phyloP scores from a whole-genome alignment of 1,140 invertebrate genomes.

The Marisa cornuarietis region DNA sequence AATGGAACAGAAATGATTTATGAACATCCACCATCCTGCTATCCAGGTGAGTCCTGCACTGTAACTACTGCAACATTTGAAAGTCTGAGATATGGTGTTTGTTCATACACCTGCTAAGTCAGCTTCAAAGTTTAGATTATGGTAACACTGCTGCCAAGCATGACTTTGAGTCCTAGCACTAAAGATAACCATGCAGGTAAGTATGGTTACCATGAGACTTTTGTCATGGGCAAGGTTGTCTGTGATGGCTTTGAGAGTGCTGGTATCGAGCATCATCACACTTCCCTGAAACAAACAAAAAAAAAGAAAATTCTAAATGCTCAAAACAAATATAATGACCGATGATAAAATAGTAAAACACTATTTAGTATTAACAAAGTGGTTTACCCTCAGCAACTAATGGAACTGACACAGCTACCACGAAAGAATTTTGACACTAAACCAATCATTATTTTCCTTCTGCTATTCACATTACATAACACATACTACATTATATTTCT shows the following conservation, averaged over 20 bases:
- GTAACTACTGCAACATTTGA: not conserved
- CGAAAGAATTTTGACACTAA: not conserved
- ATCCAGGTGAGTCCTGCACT: not conserved
- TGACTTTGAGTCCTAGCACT: too few species aligned
- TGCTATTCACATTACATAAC: too few species aligned
- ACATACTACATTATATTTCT: not conserved
- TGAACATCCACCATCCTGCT: too few species aligned
- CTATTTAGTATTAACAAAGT: not conserved
- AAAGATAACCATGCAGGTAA: not conserved
- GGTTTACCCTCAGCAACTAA: not conserved
- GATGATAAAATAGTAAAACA: not conserved
- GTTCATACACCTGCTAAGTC: not conserved
- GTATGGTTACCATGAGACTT: constrained; percentile 18
- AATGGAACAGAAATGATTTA: too few species aligned
- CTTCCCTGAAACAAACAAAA: constrained; percentile 49
- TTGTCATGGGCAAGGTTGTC: constrained; percentile 50
- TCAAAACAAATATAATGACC: not conserved
- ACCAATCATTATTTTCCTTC: not conserved
- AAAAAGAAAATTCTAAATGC: not conserved
- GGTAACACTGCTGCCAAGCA: too few species aligned
- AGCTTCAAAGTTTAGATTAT: not conserved
- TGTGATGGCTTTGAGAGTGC: constrained; percentile 52
- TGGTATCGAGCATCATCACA: constrained; percentile 57
- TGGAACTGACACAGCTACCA: not conserved
- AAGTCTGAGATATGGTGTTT: not conserved